Evolutionary conservation across 1,140 invertebrate species (phyloP).

Genomic region (Atopsyche davidsoni): DNA sequence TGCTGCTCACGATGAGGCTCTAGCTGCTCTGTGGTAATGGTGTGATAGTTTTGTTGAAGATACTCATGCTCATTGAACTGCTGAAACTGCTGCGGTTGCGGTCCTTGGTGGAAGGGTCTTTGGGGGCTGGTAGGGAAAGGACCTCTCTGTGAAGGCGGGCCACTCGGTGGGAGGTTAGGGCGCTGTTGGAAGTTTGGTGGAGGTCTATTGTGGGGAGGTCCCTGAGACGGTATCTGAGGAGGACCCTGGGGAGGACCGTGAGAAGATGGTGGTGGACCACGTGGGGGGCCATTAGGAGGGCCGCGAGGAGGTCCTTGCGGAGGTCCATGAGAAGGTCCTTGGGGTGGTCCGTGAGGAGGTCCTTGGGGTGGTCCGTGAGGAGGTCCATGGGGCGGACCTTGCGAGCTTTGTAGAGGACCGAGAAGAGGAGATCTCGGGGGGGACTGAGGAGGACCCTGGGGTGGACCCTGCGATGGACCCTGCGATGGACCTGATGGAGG

Average conservation of each 20-base stretch:
- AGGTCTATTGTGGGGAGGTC: constrained; percentile 7
- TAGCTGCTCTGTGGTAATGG: constrained; percentile 46
- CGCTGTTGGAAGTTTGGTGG: constrained; percentile 21
- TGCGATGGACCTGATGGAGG: constrained; percentile 22
- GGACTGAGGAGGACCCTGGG: constrained; percentile 39
- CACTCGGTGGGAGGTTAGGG: constrained; percentile 21
- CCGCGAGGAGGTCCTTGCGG: constrained; percentile 28
- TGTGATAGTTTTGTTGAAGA: constrained; percentile 49
- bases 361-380: constrained; percentile 36
- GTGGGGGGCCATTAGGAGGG: constrained; percentile 34
- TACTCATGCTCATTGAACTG: constrained; percentile 48
- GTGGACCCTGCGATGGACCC: constrained; percentile 35
- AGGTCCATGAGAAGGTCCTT: constrained; percentile 15
- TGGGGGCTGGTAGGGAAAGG: constrained; percentile 37
- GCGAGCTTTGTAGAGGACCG: constrained; percentile 34
- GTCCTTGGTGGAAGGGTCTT: constrained; percentile 39
- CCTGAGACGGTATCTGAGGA: neutral
- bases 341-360: constrained; percentile 36
- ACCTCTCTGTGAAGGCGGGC: constrained; percentile 25
- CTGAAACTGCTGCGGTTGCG: constrained; percentile 34
- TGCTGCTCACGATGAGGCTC: constrained; percentile 39
- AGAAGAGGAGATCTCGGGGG: constrained; percentile 34
- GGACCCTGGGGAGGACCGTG: constrained; percentile 1
- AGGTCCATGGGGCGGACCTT: constrained; percentile 33
- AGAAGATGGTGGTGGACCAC: constrained; percentile 21